Evolutionary conservation across 2,113 vertebrate species (phyloP).

Genomic region (Paradisaea rubra): DNA sequence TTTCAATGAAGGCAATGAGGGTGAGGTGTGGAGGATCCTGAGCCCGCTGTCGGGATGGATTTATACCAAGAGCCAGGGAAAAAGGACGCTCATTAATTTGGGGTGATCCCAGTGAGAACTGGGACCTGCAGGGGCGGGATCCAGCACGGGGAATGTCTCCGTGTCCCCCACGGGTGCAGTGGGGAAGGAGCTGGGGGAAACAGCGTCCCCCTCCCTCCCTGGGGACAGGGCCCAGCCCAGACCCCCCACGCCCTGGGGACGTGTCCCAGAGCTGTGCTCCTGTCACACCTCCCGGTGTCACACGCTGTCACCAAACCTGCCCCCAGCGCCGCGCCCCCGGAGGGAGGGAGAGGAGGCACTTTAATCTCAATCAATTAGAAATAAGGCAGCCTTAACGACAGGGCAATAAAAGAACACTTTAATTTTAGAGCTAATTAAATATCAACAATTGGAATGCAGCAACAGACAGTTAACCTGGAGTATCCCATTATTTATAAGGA

Average conservation of each 20-base stretch:
- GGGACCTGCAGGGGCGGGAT: not conserved
- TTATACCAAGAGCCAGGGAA: rapidly evolving
- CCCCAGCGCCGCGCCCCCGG: not conserved
- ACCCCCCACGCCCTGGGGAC: rapidly evolving
- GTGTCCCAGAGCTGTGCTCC: not conserved
- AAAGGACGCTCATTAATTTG: not conserved
- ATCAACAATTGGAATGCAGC: constrained; percentile 74
- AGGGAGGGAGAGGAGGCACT: constrained; percentile 23
- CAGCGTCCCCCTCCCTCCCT: not conserved
- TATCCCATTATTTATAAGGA: constrained; percentile 73
- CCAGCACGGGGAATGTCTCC: rapidly evolving
- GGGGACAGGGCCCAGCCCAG: not conserved
- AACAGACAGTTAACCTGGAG: constrained; percentile 75
- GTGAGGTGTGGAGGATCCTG: not conserved
- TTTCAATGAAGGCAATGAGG: not conserved
- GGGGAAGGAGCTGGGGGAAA: not conserved
- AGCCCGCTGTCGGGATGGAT: rapidly evolving
- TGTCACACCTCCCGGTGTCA: not conserved
- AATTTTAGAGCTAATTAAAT: constrained; percentile 82
- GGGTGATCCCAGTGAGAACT: rapidly evolving
- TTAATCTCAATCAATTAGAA: constrained; percentile 73
- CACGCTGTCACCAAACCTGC: not conserved
- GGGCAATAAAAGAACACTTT: constrained; percentile 69
- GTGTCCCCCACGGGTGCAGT: rapidly evolving
- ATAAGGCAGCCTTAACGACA: constrained; percentile 41